Conservation (phyloP, 2,113 vertebrate genomes). For the Stomatorhinus ivindoensis region DNA sequence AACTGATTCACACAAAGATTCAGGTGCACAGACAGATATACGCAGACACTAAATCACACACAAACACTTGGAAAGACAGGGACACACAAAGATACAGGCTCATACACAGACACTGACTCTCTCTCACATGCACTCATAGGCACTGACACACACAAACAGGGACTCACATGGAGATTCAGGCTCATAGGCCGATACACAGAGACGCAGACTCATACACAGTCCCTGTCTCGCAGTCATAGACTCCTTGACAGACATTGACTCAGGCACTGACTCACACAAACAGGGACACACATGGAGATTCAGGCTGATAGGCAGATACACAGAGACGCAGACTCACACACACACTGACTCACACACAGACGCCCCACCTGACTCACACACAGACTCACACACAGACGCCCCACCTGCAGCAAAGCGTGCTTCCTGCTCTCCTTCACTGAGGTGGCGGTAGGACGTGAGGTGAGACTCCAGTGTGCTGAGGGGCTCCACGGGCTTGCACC, state of each 20-base stretch:
- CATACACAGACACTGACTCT: not conserved
- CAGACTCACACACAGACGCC: not conserved
- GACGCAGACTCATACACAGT: not conserved
- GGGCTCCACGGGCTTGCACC: constrained; percentile 80
- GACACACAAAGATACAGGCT: not conserved
- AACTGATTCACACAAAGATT: not conserved
- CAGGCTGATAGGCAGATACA: not conserved
- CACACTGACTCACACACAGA: not conserved
- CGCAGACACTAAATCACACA: constrained; percentile 1
- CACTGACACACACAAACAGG: not conserved
- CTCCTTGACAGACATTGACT: not conserved
- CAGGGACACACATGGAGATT: not conserved
- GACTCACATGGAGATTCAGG: not conserved
- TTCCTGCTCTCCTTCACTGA: constrained; percentile 92
- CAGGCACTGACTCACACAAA: constrained; percentile 12
- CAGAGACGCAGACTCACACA: not conserved
- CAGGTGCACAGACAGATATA: not conserved
- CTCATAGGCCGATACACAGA: too few relatives aligned
- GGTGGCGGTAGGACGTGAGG: constrained; percentile 87
- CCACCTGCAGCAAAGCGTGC: constrained; percentile 89
- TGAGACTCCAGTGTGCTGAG: constrained; percentile 72
- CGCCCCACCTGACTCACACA: constrained; percentile 55
- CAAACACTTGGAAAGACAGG: not conserved
- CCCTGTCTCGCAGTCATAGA: not conserved
- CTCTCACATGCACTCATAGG: not conserved